Percentiles rank a stretch among this genome's conserved stretches.
Conservation (phyloP, 2,888 invertebrate genomes). For the Chorisops tibialis region DNA sequence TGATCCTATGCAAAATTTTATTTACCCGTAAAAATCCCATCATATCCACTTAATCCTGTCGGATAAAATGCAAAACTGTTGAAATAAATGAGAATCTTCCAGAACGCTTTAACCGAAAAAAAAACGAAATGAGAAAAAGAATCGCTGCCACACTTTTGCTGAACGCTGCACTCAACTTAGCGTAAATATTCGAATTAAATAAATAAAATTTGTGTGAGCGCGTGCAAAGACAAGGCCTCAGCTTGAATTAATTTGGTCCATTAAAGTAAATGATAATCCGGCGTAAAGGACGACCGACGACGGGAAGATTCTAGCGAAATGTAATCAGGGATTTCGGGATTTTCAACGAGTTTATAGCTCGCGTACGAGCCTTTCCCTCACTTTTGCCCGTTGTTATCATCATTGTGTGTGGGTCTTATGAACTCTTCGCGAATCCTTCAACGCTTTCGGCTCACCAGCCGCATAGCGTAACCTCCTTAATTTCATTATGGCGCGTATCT, state of each 20-base stretch:
- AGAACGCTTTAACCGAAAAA: too few relatives aligned
- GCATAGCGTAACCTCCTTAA: slow-evolving; percentile 2
- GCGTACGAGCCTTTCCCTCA: slow-evolving; percentile 1
- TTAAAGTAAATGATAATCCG: slow-evolving; percentile 33
- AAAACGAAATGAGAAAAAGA: too few relatives aligned
- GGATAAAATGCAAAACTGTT: too few relatives aligned
- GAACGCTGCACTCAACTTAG: too few relatives aligned
- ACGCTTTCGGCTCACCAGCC: slow-evolving; percentile 8
- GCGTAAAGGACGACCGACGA: slow-evolving; percentile 25
- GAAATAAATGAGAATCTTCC: too few relatives aligned
- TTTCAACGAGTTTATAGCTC: slow-evolving; percentile 28
- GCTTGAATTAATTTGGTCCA: slow-evolving; percentile 32
- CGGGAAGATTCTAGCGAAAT: slow-evolving; percentile 15
- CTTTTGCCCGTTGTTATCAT: background rate
- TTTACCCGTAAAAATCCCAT: too few relatives aligned
- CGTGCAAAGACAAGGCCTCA: slow-evolving; percentile 22
- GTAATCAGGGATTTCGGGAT: slow-evolving; percentile 31
- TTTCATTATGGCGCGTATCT: slow-evolving; percentile 21
- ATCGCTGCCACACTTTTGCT: too few relatives aligned
- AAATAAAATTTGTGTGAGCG: background rate
- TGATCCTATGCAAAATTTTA: too few relatives aligned
- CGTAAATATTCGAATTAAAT: too few relatives aligned
- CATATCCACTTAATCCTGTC: too few relatives aligned
- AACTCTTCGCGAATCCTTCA: background rate
- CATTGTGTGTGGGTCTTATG: background rate